phyloP scores from a whole-genome alignment of 2,113 vertebrate genomes.

The Tychaedon coryphoeus region DNA sequence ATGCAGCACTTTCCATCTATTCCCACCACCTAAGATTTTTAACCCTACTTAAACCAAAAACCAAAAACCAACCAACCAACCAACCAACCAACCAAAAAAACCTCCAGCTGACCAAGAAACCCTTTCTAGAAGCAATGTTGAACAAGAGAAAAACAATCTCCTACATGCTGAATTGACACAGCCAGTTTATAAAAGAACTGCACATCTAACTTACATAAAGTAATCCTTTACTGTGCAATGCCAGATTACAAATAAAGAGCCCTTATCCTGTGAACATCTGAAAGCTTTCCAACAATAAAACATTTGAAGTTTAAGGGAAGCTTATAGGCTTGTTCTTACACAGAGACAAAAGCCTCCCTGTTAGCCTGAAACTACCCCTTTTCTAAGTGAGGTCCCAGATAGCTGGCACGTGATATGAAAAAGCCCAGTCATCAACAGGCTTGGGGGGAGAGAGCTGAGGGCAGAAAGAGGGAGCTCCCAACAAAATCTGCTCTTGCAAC shows the following conservation, averaged over 20 bases:
- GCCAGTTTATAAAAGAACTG: neutral
- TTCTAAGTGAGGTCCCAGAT: constrained; percentile 16
- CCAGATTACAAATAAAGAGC: constrained; percentile 23
- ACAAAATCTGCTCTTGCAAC: neutral
- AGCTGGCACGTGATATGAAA: neutral
- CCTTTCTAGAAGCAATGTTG: neutral
- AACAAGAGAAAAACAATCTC: neutral
- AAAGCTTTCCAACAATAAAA: constrained; percentile 37
- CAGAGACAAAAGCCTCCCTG: constrained; percentile 4
- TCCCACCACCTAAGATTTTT: neutral
- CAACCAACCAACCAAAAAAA: neutral
- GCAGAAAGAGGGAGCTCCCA: neutral
- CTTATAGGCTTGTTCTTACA: constrained; percentile 1
- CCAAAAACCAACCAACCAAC: neutral
- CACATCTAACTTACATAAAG: neutral
- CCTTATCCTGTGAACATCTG: constrained; percentile 21
- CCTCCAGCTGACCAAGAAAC: neutral
- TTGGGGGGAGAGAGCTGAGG: neutral
- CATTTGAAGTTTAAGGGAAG: neutral
- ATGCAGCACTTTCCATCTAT: neutral
- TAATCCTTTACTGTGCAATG: neutral
- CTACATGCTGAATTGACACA: neutral
- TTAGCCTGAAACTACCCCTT: constrained; percentile 6
- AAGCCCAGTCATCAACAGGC: neutral
- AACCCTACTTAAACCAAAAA: neutral